Conservation (phyloP, 2,113 vertebrate species). For the Oophaga pumilio region DNA sequence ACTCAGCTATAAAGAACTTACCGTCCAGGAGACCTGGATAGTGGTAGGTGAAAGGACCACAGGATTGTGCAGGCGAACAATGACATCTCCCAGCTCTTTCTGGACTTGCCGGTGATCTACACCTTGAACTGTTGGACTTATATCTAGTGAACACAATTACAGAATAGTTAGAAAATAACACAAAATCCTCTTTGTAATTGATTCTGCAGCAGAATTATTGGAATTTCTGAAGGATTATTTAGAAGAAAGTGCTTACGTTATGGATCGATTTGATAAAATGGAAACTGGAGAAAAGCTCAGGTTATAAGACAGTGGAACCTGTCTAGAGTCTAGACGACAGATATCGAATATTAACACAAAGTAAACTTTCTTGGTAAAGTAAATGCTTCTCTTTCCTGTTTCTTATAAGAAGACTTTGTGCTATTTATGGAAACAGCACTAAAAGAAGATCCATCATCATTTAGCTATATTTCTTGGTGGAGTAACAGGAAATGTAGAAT, state of each 20-base stretch:
- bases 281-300: neutral
- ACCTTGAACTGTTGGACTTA: conserved; percentile 95
- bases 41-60: conserved; percentile 90
- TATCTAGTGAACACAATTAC: conserved; percentile 76
- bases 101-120: conserved; percentile 98
- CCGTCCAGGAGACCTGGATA: conserved; percentile 96
- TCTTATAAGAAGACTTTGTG: neutral
- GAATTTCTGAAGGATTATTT: conserved; percentile 10
- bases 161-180: neutral
- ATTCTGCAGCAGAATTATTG: neutral
- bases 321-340: conserved; percentile 6
- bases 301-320: neutral
- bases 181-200: neutral
- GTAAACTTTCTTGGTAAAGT: neutral
- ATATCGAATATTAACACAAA: neutral
- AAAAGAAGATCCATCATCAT: neutral
- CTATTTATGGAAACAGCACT: neutral
- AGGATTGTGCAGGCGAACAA: conserved; percentile 91
- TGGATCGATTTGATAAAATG: conserved; percentile 2
- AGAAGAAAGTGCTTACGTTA: neutral
- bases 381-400: neutral
- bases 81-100: conserved; percentile 94
- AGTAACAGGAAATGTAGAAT: too few relatives aligned
- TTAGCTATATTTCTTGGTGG: too few relatives aligned
- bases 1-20: conserved; percentile 69